Conservation (phyloP, 2,797 vertebrate species). For the Selene dorsalis region DNA sequence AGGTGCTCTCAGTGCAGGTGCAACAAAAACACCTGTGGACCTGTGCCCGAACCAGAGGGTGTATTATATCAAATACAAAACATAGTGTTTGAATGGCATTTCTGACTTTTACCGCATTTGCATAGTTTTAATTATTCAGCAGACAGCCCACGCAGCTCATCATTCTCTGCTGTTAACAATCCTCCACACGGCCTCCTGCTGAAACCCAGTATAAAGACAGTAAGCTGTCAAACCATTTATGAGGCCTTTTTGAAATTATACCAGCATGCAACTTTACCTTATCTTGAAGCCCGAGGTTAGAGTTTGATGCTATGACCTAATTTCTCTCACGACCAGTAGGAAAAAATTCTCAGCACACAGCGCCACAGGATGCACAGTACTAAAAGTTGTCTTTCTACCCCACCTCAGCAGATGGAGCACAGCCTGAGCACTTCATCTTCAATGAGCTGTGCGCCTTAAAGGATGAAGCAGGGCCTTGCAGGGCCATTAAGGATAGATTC, state of each 20-base stretch:
- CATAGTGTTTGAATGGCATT: background rate
- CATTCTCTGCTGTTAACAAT: constrained; percentile 5
- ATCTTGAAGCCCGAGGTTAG: constrained; percentile 58
- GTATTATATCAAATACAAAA: background rate
- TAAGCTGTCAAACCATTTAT: constrained; percentile 45
- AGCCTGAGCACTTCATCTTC: constrained; percentile 77
- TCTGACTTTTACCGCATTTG: constrained; percentile 1
- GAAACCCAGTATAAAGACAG: constrained; percentile 21
- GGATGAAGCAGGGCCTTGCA: constrained; percentile 88
- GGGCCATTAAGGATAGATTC: constrained; percentile 83
- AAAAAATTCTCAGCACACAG: background rate
- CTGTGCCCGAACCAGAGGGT: background rate
- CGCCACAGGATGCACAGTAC: constrained; percentile 10
- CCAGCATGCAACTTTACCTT: constrained; percentile 49
- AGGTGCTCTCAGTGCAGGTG: background rate
- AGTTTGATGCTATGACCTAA: constrained; percentile 59
- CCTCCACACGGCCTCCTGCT: constrained; percentile 3
- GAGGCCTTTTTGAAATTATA: constrained; percentile 50
- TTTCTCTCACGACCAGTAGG: constrained; percentile 19
- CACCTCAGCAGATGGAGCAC: constrained; percentile 54
- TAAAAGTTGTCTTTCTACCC: constrained; percentile 50
- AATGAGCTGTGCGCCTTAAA: constrained; percentile 88
- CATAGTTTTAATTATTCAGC: constrained; percentile 23
- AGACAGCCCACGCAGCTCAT: constrained; percentile 6
- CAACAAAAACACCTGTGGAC: background rate